phyloP scores from a whole-genome alignment of 2,888 invertebrate genomes.

The Antheraea yamamai region DNA sequence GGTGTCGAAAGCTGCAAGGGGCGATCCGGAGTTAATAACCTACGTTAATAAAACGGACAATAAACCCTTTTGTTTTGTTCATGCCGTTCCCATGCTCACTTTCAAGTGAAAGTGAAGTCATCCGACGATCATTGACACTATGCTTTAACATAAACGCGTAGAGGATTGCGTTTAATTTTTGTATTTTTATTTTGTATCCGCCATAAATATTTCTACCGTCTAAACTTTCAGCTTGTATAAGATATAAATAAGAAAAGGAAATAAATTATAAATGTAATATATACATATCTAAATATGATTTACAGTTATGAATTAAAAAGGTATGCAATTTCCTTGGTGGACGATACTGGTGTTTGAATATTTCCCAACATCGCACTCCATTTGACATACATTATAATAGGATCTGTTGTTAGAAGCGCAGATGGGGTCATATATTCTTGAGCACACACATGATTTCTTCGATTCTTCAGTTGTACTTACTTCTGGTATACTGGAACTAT shows the following conservation, averaged over 20 bases:
- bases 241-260: background rate
- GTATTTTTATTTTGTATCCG: no score
- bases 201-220: no score
- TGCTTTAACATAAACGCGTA: no score
- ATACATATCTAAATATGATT: background rate
- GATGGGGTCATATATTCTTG: conserved; percentile 62
- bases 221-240: no score
- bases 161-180: no score
- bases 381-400: conserved; percentile 56
- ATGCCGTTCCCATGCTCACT: no score
- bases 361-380: conserved; percentile 46
- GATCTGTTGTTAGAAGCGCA: conserved; percentile 56
- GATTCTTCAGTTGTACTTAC: conserved; percentile 3
- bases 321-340: conserved; percentile 63
- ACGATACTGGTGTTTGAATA: conserved; percentile 33
- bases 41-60: no score
- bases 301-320: conserved; percentile 34
- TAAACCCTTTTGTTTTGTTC: no score
- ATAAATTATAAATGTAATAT: background rate
- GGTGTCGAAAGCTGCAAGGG: no score
- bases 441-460: conserved; percentile 46
- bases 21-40: no score
- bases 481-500: background rate
- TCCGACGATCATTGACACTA: no score
- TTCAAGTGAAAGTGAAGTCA: no score